Conservation (phyloP, 2,797 vertebrate species). For the Chelon auratus region DNA sequence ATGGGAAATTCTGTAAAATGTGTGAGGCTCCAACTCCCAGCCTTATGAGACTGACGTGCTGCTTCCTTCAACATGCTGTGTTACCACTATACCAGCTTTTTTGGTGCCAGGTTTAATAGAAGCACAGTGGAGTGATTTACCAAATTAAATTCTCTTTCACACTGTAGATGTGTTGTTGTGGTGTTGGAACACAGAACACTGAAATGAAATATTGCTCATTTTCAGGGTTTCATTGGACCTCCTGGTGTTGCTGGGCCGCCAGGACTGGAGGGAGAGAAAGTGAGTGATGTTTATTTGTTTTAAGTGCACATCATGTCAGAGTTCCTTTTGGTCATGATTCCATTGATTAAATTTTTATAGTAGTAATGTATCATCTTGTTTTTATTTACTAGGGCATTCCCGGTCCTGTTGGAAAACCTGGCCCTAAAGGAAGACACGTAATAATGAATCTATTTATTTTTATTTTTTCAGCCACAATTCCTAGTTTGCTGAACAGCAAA, state of each 20-base stretch:
- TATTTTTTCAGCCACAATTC: constrained; percentile 9
- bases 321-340: background rate
- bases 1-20: too few relatives aligned
- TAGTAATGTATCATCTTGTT: constrained; percentile 14
- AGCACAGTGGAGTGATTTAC: too few relatives aligned
- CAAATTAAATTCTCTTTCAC: background rate
- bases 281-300: constrained; percentile 75
- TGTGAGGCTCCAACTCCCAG: too few relatives aligned
- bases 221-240: constrained; percentile 95
- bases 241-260: constrained; percentile 90
- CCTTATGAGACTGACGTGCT: too few relatives aligned
- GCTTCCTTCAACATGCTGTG: too few relatives aligned
- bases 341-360: too few relatives aligned
- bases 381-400: constrained; percentile 86
- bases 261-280: constrained; percentile 93
- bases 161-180: background rate
- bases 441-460: constrained; percentile 28
- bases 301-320: background rate
- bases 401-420: constrained; percentile 90
- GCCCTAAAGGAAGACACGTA: constrained; percentile 94
- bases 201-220: constrained; percentile 30
- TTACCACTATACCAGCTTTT: too few relatives aligned
- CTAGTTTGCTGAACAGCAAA: background rate
- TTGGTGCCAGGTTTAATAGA: too few relatives aligned
- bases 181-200: background rate